Percentiles rank a stretch among this genome's conserved stretches.
These are phyloP conservation scores for Trissolcus brochymenae DNA, from an alignment of 2,888 invertebrate species.

Conservation along the genomic window DNA sequence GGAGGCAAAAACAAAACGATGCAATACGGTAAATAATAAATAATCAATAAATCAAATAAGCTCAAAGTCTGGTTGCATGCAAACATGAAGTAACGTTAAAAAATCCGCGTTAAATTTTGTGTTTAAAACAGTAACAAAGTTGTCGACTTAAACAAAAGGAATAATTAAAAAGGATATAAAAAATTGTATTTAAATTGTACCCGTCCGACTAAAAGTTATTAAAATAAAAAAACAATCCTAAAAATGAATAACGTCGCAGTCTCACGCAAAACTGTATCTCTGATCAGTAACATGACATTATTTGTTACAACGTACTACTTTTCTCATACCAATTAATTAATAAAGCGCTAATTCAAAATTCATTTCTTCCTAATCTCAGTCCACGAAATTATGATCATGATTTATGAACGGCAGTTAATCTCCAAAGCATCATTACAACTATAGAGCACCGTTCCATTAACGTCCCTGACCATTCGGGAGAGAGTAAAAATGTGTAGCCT, in stretches of 20 bases:
- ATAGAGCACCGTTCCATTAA: neutral
- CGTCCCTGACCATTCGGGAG: neutral
- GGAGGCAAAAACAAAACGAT: too few species aligned
- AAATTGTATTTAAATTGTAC: too few species aligned
- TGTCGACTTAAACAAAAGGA: too few species aligned
- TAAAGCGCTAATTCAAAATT: constrained; percentile 5
- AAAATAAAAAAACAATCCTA: constrained; percentile 6
- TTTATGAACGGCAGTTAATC: neutral
- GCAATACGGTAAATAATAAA: too few species aligned
- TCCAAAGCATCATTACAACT: neutral
- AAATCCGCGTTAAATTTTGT: too few species aligned
- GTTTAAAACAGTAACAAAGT: too few species aligned
- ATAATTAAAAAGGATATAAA: too few species aligned
- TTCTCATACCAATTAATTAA: constrained; percentile 19
- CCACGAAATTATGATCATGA: neutral
- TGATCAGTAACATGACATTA: constrained; percentile 6
- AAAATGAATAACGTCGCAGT: constrained; percentile 3
- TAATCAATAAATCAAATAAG: too few species aligned
- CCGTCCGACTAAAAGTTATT: neutral
- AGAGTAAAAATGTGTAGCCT: neutral
- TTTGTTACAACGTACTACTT: constrained; percentile 17
- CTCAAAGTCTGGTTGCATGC: too few species aligned
- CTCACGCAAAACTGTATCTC: constrained; percentile 11
- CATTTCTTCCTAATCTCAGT: neutral
- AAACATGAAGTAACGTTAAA: too few species aligned